These are phyloP conservation scores for Palythoa grandis DNA, from an alignment of 92 coral and sea anemone genomes.

Conservation along the genomic window DNA sequence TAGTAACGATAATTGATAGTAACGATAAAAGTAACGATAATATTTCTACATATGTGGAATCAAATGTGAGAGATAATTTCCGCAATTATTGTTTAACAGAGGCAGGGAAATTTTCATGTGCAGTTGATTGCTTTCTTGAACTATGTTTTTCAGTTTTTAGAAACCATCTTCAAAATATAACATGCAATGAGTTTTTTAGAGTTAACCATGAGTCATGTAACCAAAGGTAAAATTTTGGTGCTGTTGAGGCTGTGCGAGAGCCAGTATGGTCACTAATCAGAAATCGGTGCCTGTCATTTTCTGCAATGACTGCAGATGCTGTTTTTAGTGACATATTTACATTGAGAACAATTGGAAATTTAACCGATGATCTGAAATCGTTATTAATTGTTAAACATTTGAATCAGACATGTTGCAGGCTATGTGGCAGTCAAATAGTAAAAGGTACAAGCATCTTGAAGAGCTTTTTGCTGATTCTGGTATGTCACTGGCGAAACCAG, in stretches of 20 bases:
- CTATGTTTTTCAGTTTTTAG: conserved; percentile 51
- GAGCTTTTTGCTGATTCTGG: background rate
- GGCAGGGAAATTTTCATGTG: conserved; percentile 70
- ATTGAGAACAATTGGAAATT: conserved; percentile 50
- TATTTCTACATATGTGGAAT: conserved; percentile 18
- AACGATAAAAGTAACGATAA: too few species aligned
- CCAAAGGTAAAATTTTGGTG: conserved; percentile 47
- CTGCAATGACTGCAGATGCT: conserved; percentile 72
- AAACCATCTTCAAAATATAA: conserved; percentile 50
- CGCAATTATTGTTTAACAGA: conserved; percentile 66
- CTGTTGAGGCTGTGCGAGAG: conserved; percentile 60
- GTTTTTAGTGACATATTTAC: conserved; percentile 74
- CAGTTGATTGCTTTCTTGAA: conserved; percentile 74
- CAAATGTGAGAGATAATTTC: conserved; percentile 60
- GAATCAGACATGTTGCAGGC: conserved; percentile 43
- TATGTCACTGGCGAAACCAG: background rate
- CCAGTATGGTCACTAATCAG: conserved; percentile 64
- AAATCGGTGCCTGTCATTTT: conserved; percentile 50
- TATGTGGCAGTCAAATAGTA: conserved; percentile 58
- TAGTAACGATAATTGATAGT: too few species aligned
- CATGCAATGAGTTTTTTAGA: conserved; percentile 61
- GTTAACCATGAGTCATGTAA: conserved; percentile 50
- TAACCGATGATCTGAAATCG: conserved; percentile 58
- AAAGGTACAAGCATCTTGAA: conserved; percentile 60
- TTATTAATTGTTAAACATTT: conserved; percentile 60